Evolutionary conservation across 1,140 invertebrate genomes (phyloP), one percentile per base, ranked within the genome.

Genomic region (Campodea augens): DNA sequence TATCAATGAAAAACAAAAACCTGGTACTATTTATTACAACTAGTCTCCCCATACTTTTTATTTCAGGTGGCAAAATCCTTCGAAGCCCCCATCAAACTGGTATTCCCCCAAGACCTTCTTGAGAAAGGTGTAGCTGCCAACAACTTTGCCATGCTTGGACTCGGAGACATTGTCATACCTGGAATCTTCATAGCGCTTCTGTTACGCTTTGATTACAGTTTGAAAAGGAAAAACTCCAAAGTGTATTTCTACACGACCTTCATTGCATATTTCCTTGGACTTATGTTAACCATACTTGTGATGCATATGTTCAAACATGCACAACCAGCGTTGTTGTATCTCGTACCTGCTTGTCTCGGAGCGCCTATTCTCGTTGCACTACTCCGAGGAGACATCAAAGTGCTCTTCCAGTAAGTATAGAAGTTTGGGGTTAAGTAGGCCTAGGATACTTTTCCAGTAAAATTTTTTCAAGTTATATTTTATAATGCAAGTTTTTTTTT

Each of bases 21-120:
- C n/a, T n/a, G n/a, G n/a, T n/a, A n/a, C n/a, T n/a, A n/a, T n/a
- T n/a, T n/a, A n/a, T n/a, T n/a, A n/a, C n/a, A n/a, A n/a, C n/a
- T n/a, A n/a, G n/a, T n/a, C n/a, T n/a, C n/a, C n/a, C n/a, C n/a
- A n/a, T n/a, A n/a, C n/a, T n/a, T n/a, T n/a, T n/a, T n/a, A n/a
- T n/a, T n/a, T n/a, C n/a, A n/a, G n/a, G n/a, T n/a, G n/a, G 95
- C 95, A n/a, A 98, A 89, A 63, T 91, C 87, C 18, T 98, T 99
- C 63, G 93, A 99, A 64, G 95, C 93, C 1, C 96, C 96, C 29
- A 98, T 99, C 53, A 97, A 99, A 74, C 68, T 99, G 64, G 84
- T 98, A 23, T 99, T 99, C 64, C 96, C 96, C 5, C 92, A 98
- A 74, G 95, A 99, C 64, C 67, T 98, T 21, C 66, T 98, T 3